These are phyloP conservation scores for Alectura lathami DNA, from an alignment of 2,113 vertebrate genomes.

Conservation along the genomic window DNA sequence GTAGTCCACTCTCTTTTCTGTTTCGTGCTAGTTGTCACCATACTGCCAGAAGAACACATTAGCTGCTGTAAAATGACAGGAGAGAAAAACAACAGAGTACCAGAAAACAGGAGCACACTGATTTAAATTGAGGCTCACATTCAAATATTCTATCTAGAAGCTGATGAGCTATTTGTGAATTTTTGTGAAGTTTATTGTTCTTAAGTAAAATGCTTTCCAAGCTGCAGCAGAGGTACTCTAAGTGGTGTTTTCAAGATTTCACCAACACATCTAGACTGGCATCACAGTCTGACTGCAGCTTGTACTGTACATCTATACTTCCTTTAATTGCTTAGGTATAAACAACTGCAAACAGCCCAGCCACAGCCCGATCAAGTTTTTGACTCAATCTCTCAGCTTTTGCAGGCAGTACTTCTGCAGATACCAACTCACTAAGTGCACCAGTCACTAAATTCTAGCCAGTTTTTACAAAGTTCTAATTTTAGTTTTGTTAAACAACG, in stretches of 20 bases:
- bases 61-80: not conserved
- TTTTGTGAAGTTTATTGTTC: not conserved
- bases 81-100: not conserved
- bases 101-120: not conserved
- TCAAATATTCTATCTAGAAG: not conserved
- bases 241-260: not conserved
- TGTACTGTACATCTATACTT: not conserved
- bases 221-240: not conserved
- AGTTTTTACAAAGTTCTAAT: not conserved
- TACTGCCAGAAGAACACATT: not conserved
- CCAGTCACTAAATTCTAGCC: not conserved
- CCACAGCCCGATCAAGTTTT: not conserved
- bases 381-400: not conserved
- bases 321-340: not conserved
- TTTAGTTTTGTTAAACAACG: not conserved
- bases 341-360: not conserved
- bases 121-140: not conserved
- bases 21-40: not conserved
- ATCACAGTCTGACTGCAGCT: not conserved
- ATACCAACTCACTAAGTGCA: not conserved
- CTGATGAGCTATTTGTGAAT: not conserved
- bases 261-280: not conserved
- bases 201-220: not conserved
- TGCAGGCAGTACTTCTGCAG: not conserved
- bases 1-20: not conserved